Evolutionary conservation across 2,113 vertebrate species (phyloP).

Genomic region (Jacana jacana): DNA sequence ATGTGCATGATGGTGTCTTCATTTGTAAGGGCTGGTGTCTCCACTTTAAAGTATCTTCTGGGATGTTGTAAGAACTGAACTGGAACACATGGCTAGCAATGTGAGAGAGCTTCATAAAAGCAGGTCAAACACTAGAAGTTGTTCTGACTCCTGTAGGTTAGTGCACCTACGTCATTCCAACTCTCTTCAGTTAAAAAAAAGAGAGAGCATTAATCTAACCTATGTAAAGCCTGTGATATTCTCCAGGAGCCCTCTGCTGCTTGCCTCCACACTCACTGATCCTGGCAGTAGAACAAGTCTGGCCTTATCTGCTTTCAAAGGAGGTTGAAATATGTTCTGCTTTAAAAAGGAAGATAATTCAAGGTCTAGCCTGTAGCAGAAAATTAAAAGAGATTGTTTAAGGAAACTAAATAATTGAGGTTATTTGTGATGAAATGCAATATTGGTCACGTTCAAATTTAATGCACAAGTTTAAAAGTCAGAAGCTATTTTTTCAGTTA

Average conservation of each 20-base stretch:
- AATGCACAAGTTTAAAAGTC: background rate
- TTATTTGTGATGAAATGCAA: background rate
- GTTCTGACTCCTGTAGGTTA: background rate
- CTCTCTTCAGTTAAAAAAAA: background rate
- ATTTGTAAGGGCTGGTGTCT: background rate
- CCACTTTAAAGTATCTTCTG: background rate
- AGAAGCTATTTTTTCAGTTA: background rate
- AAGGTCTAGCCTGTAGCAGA: background rate
- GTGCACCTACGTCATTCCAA: background rate
- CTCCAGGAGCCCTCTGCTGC: background rate
- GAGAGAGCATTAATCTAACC: background rate
- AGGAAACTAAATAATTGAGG: background rate
- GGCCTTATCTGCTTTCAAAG: background rate
- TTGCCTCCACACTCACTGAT: background rate
- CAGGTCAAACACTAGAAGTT: background rate
- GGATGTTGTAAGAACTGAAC: background rate
- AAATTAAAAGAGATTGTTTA: background rate
- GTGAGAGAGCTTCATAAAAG: background rate
- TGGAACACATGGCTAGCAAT: background rate
- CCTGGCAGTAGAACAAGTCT: background rate
- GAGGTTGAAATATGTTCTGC: background rate
- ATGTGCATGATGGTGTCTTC: background rate
- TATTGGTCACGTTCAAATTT: background rate
- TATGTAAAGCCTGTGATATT: background rate
- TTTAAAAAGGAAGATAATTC: background rate